Base-by-base conservation (phyloP, 2,888 invertebrate genomes). In the Epirrhoe tristata region DNA sequence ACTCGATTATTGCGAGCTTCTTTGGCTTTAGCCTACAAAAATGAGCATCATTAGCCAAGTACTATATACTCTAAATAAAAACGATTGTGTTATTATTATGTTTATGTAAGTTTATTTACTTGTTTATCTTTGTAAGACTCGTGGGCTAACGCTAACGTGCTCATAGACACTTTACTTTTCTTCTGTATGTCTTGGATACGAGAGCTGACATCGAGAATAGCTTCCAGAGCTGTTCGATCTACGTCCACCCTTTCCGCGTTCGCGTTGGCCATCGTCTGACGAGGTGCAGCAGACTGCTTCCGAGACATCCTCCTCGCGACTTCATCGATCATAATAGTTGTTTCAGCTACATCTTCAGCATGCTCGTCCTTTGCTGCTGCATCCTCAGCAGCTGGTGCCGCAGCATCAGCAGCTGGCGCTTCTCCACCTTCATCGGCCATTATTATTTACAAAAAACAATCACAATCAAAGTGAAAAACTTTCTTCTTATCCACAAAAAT, bases 1-100 rank as follows among this genome's bases (percentile, higher is more conserved):
- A 81, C 89, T 87, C 80, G 95, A 75, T 75, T 87, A 79, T 73
- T 90, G 61, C 96, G 93, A 46, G 89, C 88, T 77, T 96, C 96
- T 86, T 95, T 96, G 58, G 94, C 95, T 86, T 93, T 95, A 24
- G 89, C 89, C 96, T 96, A 86, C 64, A 88, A 89, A 81, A 74
- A 76, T 72, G 24, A 24, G 24, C 70, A 58, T 55, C 57, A 63
- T 66, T 58, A 71, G n/a, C n/a, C n/a, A n/a, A 34, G 63, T 56
- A 62, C 51, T 58, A 64, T 60, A 6, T 65, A n/a, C 24, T 57
- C 63, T 31, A 77, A 85, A 81, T 84, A 73, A 87, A 84, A 86
- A 80, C 69, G 79, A 66, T 43, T 71, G 59, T 50, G 63, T 67
- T 72, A 66, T 16, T 31, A 73, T 77, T 79, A 82, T 74, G 72